A percentile compares a stretch with the other conserved stretches of the same genome.
Evolutionary conservation across 1,140 invertebrate genomes (phyloP).

Genomic region (Dreissena polymorpha): DNA sequence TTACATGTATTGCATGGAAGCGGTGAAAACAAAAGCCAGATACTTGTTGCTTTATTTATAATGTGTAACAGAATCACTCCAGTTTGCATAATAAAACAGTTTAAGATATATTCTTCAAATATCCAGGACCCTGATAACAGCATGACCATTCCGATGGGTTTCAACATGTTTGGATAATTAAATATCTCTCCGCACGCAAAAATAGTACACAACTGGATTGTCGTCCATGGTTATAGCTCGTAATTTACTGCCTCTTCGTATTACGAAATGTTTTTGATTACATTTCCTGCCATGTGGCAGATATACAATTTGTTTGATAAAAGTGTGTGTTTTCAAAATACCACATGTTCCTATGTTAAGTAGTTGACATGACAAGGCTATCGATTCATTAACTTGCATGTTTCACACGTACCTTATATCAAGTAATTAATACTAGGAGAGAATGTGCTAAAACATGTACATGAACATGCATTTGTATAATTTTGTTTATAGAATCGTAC

Average conservation of each 20-base stretch:
- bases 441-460: no score
- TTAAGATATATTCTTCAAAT: constrained; percentile 32
- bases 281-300: no score
- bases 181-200: constrained; percentile 2
- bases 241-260: constrained; percentile 10
- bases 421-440: no score
- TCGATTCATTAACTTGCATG: not conserved
- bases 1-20: not conserved
- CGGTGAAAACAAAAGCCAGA: not conserved
- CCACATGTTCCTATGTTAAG: not conserved
- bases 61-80: constrained; percentile 9
- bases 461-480: no score
- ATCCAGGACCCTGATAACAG: constrained; percentile 30
- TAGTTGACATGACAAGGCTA: not conserved
- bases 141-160: constrained; percentile 36
- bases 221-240: not conserved
- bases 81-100: constrained; percentile 53
- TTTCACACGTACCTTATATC: no score
- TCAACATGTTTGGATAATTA: constrained; percentile 36
- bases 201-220: no score
- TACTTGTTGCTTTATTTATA: constrained; percentile 8
- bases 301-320: not conserved
- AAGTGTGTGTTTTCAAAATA: not conserved
- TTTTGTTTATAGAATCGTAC: no score
- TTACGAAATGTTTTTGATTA: not conserved